phyloP scores from a whole-genome alignment of 2,113 vertebrate genomes.

The Fregata magnificens region DNA sequence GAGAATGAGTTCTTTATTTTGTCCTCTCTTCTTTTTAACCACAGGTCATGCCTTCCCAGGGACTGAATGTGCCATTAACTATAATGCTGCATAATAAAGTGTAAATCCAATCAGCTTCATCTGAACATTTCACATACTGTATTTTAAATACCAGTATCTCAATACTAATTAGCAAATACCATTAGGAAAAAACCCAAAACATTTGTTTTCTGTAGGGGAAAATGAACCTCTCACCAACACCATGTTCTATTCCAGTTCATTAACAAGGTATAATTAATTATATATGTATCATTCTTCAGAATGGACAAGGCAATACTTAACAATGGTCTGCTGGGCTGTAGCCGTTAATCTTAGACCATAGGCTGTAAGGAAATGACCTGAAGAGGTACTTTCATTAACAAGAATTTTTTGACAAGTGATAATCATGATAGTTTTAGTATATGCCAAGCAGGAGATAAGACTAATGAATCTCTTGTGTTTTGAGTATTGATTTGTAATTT shows the following conservation, averaged over 20 bases:
- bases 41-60: not conserved
- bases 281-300: not conserved
- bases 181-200: not conserved
- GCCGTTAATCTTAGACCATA: not conserved
- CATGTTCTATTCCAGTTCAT: not conserved
- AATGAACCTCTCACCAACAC: not conserved
- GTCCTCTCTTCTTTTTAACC: not conserved
- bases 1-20: not conserved
- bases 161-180: not conserved
- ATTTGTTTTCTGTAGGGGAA: not conserved
- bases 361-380: not conserved
- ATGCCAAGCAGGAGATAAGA: not conserved
- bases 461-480: not conserved
- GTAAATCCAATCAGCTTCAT: not conserved
- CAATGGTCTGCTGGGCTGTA: not conserved
- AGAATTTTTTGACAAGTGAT: not conserved
- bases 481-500: conserved; percentile 13
- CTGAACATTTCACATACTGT: not conserved
- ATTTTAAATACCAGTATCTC: not conserved
- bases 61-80: not conserved
- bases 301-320: not conserved
- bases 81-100: not conserved
- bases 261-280: conserved; percentile 2
- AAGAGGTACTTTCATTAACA: conserved; percentile 33
- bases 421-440: not conserved